These are phyloP conservation scores for Pogonus chalceus DNA, from an alignment of 1,140 invertebrate genomes.

Conservation along the genomic window DNA sequence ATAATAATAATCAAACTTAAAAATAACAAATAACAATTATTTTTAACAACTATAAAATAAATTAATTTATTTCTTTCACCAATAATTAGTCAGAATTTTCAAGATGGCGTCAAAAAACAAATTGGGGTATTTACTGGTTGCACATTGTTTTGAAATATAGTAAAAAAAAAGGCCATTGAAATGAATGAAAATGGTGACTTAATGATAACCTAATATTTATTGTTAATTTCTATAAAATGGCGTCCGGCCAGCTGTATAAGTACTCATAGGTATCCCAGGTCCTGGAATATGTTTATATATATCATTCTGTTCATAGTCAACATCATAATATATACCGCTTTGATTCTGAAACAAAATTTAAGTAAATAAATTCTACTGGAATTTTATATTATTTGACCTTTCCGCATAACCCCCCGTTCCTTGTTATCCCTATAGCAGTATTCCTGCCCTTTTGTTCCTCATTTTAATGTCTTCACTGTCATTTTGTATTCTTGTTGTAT, in stretches of 20 bases:
- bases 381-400: background rate
- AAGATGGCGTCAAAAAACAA: too few relatives aligned
- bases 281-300: constrained; percentile 46
- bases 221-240: constrained; percentile 32
- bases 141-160: too few relatives aligned
- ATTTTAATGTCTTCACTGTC: too few relatives aligned
- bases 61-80: too few relatives aligned
- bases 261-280: constrained; percentile 57
- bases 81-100: too few relatives aligned
- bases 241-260: constrained; percentile 45
- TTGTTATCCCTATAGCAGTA: background rate
- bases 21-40: too few relatives aligned
- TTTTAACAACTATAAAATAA: too few relatives aligned
- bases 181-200: constrained; percentile 12
- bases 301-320: constrained; percentile 66
- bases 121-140: too few relatives aligned
- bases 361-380: too few relatives aligned
- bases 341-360: constrained; percentile 55
- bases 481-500: too few relatives aligned
- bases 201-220: constrained; percentile 9
- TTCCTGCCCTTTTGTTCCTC: too few relatives aligned
- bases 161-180: background rate
- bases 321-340: constrained; percentile 79
- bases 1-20: too few relatives aligned
- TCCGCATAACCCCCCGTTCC: background rate